Evolutionary conservation across 2,113 vertebrate species (phyloP), one percentile per base, ranked within the genome.

Genomic region (Excalfactoria chinensis): DNA sequence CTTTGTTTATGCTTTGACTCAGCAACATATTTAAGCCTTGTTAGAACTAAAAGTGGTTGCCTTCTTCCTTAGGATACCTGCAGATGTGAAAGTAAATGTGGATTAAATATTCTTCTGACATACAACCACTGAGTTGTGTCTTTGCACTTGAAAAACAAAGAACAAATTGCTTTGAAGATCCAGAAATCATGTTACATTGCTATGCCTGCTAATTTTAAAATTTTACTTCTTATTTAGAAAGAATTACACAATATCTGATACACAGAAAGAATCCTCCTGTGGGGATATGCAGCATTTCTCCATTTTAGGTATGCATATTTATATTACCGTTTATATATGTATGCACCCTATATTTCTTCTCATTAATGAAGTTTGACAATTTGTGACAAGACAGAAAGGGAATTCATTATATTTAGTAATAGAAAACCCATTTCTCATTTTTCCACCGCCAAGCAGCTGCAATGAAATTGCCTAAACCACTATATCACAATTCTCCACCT

Each of bases 351-450:
- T 95, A 90, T 96, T 90, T 93, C 91, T 92, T 95, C 93, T 92
- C 49, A 93, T 95, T 97, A 97, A 98, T 97, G 97, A 97, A 97
- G 96, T 98, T 98, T 98, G 98, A 98, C 98, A 98, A 97, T 97
- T 97, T 97, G 97, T 97, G 97, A 97, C 98, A 98, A 91, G 79
- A 60, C 46, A 94, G 96, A 98, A 97, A 97, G 81, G 94, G 94
- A 98, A 97, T 98, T 98, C 98, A 98, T 98, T 98, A 97, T 98
- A 98, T 97, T 97, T 98, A 93, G 97, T 98, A 97, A 98, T 95
- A 96, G 97, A 97, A 98, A 98, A 97, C 96, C 97, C 69, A 97
- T 98, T 98, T 97, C 97, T 98, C 97, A 98, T 97, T 97, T 97
- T 97, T 97, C 97, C 25, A 78, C 51, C 28, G 3, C 95, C 91